Conservation (phyloP, 2,888 invertebrate species). For the Ectemnius lituratus region DNA sequence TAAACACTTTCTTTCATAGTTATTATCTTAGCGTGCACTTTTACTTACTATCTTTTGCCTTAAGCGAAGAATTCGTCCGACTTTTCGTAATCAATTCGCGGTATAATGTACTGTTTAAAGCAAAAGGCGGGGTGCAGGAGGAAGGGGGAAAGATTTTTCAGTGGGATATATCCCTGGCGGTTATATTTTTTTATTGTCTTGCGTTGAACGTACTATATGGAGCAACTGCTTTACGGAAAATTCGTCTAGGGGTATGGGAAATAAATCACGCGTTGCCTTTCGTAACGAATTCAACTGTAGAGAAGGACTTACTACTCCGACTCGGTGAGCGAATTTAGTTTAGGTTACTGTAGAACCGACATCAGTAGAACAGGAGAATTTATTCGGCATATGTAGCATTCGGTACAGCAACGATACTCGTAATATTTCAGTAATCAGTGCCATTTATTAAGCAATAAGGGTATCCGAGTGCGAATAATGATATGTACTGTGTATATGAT, state of each 20-base stretch:
- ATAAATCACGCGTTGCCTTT: conserved; percentile 76
- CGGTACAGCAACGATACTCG: conserved; percentile 63
- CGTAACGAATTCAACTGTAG: conserved; percentile 70
- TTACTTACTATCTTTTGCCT: conserved; percentile 51
- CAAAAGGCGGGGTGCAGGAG: not conserved
- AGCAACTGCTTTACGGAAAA: conserved; percentile 47
- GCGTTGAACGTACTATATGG: conserved; percentile 37
- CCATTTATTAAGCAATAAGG: conserved; percentile 76
- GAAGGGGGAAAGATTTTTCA: conserved; percentile 32
- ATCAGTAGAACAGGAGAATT: conserved; percentile 43
- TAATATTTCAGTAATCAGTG: conserved; percentile 72
- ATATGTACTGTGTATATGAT: conserved; percentile 43
- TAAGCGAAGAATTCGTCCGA: conserved; percentile 15
- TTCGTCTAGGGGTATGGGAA: conserved; percentile 57
- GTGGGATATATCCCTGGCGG: conserved; percentile 26
- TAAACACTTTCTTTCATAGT: conserved; percentile 41
- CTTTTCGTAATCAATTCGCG: not conserved
- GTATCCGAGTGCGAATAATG: conserved; percentile 58
- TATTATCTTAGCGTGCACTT: conserved; percentile 39
- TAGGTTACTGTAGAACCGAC: conserved; percentile 57
- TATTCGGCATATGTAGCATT: conserved; percentile 41
- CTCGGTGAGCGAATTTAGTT: conserved; percentile 59
- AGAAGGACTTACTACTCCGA: conserved; percentile 57
- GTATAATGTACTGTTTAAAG: not conserved
- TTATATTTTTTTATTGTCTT: conserved; percentile 19